These are phyloP conservation scores for Ibidorhyncha struthersii DNA, from an alignment of 2,113 vertebrate genomes.

Conservation along the genomic window DNA sequence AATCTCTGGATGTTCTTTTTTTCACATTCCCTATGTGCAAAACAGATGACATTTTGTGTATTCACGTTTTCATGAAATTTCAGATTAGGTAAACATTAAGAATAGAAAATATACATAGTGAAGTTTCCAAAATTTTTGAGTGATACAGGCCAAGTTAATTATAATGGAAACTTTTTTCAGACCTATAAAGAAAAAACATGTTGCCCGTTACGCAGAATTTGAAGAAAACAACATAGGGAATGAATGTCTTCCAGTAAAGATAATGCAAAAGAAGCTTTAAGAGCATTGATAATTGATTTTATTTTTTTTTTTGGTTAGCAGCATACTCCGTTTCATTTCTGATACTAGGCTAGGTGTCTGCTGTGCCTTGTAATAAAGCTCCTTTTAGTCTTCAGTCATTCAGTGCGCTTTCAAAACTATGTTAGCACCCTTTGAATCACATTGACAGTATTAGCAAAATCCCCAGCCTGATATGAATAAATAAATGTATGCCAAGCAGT, in stretches of 20 bases:
- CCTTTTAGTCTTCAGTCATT: neutral
- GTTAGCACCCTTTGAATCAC: neutral
- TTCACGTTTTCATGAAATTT: neutral
- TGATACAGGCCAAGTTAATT: neutral
- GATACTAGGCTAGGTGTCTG: neutral
- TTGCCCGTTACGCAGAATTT: neutral
- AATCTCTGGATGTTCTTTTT: neutral
- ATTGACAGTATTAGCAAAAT: neutral
- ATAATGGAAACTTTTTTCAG: neutral
- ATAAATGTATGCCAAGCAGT: neutral
- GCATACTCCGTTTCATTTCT: neutral
- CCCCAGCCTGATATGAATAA: neutral
- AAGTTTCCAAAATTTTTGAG: neutral
- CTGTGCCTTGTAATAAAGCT: neutral
- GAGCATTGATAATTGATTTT: neutral
- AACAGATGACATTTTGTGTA: neutral
- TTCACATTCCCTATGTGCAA: neutral
- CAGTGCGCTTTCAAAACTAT: neutral
- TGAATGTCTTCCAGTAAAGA: neutral
- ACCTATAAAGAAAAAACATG: neutral
- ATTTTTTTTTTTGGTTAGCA: neutral
- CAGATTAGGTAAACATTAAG: neutral
- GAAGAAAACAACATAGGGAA: neutral
- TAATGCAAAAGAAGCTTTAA: neutral
- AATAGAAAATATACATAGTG: neutral